Conservation (phyloP, 2,113 vertebrate genomes). For the Baryphthengus martii region DNA sequence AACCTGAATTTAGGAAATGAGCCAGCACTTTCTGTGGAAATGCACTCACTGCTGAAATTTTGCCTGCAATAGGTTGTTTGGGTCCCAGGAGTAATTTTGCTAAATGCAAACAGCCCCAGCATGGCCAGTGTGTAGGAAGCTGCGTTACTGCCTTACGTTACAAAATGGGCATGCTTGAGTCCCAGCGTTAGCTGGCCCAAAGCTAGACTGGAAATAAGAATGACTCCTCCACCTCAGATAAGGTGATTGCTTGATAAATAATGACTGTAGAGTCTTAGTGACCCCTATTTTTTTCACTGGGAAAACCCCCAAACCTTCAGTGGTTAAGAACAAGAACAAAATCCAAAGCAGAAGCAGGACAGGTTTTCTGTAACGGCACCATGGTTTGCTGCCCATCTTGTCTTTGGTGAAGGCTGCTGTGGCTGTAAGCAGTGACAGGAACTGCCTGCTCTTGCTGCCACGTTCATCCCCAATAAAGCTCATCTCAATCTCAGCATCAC, state of each 20-base stretch:
- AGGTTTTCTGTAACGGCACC: background rate
- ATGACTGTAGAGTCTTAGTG: accelerated
- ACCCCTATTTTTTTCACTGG: background rate
- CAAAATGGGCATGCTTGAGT: background rate
- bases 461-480: background rate
- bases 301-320: background rate
- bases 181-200: background rate
- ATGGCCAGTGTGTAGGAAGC: background rate
- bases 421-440: background rate
- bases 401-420: background rate
- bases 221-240: background rate
- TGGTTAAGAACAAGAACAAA: background rate
- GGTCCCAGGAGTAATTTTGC: background rate
- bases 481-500: background rate
- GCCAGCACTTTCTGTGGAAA: background rate
- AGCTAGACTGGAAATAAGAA: background rate
- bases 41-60: background rate
- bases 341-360: background rate
- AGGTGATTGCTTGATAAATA: background rate
- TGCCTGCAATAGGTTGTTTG: background rate
- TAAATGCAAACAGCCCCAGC: background rate
- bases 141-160: background rate
- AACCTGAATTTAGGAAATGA: background rate
- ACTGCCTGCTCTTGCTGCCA: background rate
- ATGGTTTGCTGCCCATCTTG: background rate